A percentile compares a stretch with the other conserved stretches of the same genome.
These are phyloP conservation scores for Onthophagus sagittarius DNA, from an alignment of 2,888 invertebrate genomes.

Conservation along the genomic window DNA sequence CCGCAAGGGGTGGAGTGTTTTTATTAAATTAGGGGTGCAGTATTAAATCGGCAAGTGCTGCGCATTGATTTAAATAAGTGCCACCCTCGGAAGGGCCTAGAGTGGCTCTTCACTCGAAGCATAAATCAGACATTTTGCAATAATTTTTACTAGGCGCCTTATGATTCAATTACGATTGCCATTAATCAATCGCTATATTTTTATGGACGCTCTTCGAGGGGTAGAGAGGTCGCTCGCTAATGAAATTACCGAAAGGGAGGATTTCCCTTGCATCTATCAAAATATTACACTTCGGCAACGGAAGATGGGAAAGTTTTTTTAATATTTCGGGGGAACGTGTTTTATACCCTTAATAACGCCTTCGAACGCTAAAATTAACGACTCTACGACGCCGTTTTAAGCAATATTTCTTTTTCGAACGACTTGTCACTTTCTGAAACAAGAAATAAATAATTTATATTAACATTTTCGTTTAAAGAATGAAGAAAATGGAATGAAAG, in stretches of 20 bases:
- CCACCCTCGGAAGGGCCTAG: conserved; percentile 41
- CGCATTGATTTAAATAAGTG: conserved; percentile 27
- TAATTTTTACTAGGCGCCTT: conserved; percentile 33
- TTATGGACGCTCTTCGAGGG: conserved; percentile 29
- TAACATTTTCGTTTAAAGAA: not conserved
- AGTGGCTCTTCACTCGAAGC: conserved; percentile 44
- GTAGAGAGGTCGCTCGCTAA: conserved; percentile 42
- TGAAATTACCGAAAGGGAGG: conserved; percentile 39
- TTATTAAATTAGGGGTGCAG: conserved; percentile 35
- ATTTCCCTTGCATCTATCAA: conserved; percentile 29
- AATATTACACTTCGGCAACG: conserved; percentile 24
- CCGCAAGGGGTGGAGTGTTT: conserved; percentile 27
- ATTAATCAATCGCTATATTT: conserved; percentile 50
- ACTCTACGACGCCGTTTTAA: not conserved
- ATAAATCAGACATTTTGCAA: conserved; percentile 46
- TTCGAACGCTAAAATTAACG: conserved; percentile 6
- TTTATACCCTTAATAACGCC: conserved; percentile 9
- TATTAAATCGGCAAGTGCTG: conserved; percentile 29
- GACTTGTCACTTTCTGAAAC: not conserved
- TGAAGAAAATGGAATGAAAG: not conserved
- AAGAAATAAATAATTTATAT: not conserved
- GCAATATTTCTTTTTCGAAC: conserved; percentile 6
- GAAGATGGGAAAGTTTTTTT: conserved; percentile 16
- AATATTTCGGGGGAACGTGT: not conserved
- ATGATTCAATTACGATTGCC: conserved; percentile 48